Evolutionary conservation across 2,797 vertebrate genomes (phyloP).

Genomic region (Steatocranus sp.): DNA sequence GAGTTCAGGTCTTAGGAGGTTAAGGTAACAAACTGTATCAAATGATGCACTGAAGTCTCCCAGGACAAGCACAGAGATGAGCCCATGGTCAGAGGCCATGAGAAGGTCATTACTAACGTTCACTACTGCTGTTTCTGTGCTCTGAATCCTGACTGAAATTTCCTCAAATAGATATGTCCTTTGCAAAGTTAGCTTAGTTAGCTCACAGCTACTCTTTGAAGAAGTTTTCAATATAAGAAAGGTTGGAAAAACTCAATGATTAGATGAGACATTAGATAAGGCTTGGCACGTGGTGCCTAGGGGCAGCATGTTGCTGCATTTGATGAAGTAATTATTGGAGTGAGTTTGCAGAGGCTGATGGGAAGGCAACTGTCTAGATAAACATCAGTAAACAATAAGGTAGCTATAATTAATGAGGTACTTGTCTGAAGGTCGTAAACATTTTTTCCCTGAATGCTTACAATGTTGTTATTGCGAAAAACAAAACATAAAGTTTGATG

Average conservation of each 20-base stretch:
- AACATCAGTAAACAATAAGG: not conserved
- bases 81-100: not conserved
- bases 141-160: not conserved
- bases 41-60: not conserved
- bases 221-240: not conserved
- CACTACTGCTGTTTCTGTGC: not conserved
- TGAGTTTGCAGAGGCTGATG: not conserved
- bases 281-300: not conserved
- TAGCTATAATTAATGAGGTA: not conserved
- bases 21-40: not conserved
- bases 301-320: not conserved
- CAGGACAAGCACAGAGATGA: not conserved
- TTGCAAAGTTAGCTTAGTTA: not conserved
- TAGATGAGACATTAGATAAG: not conserved
- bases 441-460: not conserved
- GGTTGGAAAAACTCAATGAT: not conserved
- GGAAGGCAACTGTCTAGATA: not conserved
- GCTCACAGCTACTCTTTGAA: not conserved
- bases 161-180: not conserved
- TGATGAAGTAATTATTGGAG: not conserved
- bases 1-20: not conserved
- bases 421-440: not conserved
- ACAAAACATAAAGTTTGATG: not conserved
- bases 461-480: not conserved
- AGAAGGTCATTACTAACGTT: not conserved